Conservation (phyloP, 2,113 vertebrate species). For the human region GRCh38 chr15:87549001-87549500, state of each 20-base stretch:
- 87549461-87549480: conserved; percentile 16
- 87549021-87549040: background rate
- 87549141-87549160: background rate
- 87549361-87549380: conserved; percentile 28
- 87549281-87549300: background rate
- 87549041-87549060: background rate
- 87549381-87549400: conserved; percentile 23
- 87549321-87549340: background rate
- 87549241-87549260: background rate
- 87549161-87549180: background rate
- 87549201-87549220: background rate
- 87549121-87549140: background rate
- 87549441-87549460: background rate
- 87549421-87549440: conserved; percentile 12
- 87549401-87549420: conserved; percentile 33
- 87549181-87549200: background rate
- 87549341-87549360: conserved; percentile 42
- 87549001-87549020: background rate
- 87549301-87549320: background rate
- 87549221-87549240: background rate
- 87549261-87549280: background rate
- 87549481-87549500: conserved; percentile 16
- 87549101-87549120: background rate
- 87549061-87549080: background rate
- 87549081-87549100: background rate